These are phyloP conservation scores for Hetaerina titia DNA, from an alignment of 2,888 invertebrate species.

Conservation along the genomic window DNA sequence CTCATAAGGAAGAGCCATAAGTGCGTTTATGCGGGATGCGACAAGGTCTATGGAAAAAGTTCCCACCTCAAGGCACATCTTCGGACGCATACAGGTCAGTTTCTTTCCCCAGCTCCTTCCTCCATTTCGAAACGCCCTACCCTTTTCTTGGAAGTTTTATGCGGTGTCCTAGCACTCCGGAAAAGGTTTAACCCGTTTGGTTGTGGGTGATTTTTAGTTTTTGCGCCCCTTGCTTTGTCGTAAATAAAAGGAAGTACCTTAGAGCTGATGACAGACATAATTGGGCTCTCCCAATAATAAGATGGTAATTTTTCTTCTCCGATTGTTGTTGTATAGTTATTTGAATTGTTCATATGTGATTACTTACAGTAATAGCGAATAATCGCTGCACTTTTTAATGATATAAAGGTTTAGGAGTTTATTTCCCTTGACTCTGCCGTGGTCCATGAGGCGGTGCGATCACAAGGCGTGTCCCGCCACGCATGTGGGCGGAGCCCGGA, in stretches of 20 bases:
- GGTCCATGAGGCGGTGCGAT: not conserved
- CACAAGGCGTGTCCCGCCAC: not conserved
- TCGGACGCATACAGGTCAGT: constrained; percentile 83
- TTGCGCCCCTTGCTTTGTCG: too few relatives aligned
- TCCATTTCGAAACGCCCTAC: not conserved
- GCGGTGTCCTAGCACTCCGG: not conserved
- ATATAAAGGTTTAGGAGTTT: too few relatives aligned
- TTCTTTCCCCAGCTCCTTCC: not conserved
- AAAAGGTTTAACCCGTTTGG: not conserved
- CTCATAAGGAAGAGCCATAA: constrained; percentile 79
- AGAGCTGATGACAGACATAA: too few relatives aligned
- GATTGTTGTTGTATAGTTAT: too few relatives aligned
- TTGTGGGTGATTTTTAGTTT: not conserved
- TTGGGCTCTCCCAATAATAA: not conserved
- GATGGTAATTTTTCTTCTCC: too few relatives aligned
- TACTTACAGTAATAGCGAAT: not conserved
- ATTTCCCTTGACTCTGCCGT: not conserved
- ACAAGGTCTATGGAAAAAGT: constrained; percentile 83
- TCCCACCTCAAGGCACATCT: constrained; percentile 84
- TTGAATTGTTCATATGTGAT: not conserved
- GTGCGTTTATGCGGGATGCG: constrained; percentile 81
- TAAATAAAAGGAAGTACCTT: too few relatives aligned
- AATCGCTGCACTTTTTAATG: not conserved
- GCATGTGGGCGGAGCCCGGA: constrained; percentile 61
- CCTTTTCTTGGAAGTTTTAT: not conserved